Base-by-base conservation (phyloP, 2,888 invertebrate species). In the Idaea aversata region DNA sequence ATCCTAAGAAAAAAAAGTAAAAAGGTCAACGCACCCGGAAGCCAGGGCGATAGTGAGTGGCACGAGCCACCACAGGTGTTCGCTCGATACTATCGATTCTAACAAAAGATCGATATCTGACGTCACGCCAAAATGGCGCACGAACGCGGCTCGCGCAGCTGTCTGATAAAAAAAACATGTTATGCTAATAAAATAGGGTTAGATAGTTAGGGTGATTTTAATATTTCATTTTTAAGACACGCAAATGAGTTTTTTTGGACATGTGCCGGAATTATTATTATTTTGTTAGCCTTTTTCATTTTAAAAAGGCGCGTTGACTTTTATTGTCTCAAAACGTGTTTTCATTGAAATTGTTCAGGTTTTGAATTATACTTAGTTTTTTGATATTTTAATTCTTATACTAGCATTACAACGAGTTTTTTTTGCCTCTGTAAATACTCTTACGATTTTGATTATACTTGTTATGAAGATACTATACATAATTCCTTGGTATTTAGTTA, bases 81-180 rank as follows among this genome's bases (percentile, higher is more conserved):
- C 80, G 87, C 70, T 91, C 91, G 90, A 91, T 91, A 86, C 65
- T 76, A 89, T 91, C 90, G 91, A 88, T 87, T 82, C 72, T 73
- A 66, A 62, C 62, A 75, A 79, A 85, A 82, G 82, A 91, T 91
- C 91, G 87, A 90, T 89, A 81, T 76, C 78, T 91, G 88, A 91
- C 91, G 92, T 91, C 90, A 91, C 83, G 77, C 74, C 71, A 83
- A 80, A 65, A 84, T 85, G 84, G 82, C 84, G 77, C 78, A 76
- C 72, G 85, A 25, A 25, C 85, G 79, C 75, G 80, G 86, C 85
- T 79, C 75, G 80, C 85, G 91, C 92, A 92, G 91, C 92, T 91
- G 91, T 80, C 84, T 68, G 7, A 36, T 47, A 72, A 70, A 76
- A 76, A 78, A 76, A 72, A 63, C 72, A 61, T 72, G 75, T 73